Evolutionary conservation across 2,888 invertebrate species (phyloP).

Genomic region (Abrostola triplasia): DNA sequence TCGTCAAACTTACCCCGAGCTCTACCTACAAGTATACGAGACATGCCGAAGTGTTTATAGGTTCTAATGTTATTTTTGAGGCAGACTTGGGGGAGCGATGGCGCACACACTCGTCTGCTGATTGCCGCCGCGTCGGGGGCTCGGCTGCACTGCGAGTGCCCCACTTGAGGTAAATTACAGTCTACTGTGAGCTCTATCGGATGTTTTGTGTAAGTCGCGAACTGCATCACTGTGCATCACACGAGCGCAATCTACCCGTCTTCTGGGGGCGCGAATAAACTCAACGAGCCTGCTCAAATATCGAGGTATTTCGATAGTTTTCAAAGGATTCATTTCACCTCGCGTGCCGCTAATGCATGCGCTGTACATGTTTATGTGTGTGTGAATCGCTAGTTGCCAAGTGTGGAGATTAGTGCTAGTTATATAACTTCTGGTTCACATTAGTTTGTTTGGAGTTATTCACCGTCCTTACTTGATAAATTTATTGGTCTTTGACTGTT

Average conservation of each 20-base stretch:
- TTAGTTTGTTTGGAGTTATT: constrained; percentile 2
- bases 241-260: constrained; percentile 66
- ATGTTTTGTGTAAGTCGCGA: constrained; percentile 71
- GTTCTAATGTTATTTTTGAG: constrained; percentile 69
- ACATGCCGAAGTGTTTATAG: constrained; percentile 47
- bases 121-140: constrained; percentile 70
- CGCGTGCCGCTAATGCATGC: constrained; percentile 29
- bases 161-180: constrained; percentile 83
- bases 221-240: constrained; percentile 66
- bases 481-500: background rate
- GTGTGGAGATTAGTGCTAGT: constrained; percentile 9
- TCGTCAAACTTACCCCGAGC: constrained; percentile 10
- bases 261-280: constrained; percentile 53
- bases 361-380: constrained; percentile 33
- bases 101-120: constrained; percentile 67
- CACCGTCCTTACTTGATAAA: constrained; percentile 4
- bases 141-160: constrained; percentile 65
- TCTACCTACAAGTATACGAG: constrained; percentile 17
- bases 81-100: constrained; percentile 63
- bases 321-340: constrained; percentile 52
- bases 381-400: constrained; percentile 28
- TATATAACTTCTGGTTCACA: constrained; percentile 6
- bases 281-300: constrained; percentile 46
- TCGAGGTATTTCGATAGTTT: constrained; percentile 61
- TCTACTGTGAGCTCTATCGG: constrained; percentile 72